These are phyloP conservation scores for Sarotherodon lohbergeri DNA, from an alignment of 2,113 vertebrate species.

Conservation along the genomic window DNA sequence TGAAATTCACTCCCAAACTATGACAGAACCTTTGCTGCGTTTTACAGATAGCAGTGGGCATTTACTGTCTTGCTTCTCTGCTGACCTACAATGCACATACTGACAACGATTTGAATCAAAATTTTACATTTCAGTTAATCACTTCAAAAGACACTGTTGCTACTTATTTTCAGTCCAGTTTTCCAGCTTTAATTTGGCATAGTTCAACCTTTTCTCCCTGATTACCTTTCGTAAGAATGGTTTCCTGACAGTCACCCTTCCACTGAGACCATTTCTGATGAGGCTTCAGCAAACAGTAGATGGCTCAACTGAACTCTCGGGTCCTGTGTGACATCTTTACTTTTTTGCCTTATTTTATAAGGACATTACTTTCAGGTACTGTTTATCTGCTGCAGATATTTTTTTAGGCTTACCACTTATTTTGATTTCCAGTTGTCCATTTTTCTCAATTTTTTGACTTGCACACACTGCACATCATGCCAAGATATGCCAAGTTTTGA, in stretches of 20 bases:
- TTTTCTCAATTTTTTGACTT: background rate
- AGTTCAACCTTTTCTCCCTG: background rate
- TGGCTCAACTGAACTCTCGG: background rate
- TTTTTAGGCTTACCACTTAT: background rate
- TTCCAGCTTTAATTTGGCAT: background rate
- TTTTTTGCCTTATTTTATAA: background rate
- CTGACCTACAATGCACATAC: background rate
- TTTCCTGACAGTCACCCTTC: background rate
- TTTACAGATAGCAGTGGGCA: background rate
- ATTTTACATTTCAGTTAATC: background rate
- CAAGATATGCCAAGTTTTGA: background rate
- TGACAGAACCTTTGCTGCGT: background rate
- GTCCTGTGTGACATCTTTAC: background rate
- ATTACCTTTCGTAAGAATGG: background rate
- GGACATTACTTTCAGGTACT: background rate
- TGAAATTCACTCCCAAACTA: background rate
- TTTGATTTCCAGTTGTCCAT: background rate
- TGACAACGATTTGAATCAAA: background rate
- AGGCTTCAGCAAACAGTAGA: background rate
- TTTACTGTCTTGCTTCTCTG: background rate
- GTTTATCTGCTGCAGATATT: background rate
- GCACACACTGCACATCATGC: background rate
- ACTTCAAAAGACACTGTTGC: background rate
- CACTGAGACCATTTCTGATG: background rate
- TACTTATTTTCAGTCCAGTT: background rate